Evolutionary conservation across 2,888 invertebrate genomes (phyloP).

Genomic region (Ophioninae sp.): DNA sequence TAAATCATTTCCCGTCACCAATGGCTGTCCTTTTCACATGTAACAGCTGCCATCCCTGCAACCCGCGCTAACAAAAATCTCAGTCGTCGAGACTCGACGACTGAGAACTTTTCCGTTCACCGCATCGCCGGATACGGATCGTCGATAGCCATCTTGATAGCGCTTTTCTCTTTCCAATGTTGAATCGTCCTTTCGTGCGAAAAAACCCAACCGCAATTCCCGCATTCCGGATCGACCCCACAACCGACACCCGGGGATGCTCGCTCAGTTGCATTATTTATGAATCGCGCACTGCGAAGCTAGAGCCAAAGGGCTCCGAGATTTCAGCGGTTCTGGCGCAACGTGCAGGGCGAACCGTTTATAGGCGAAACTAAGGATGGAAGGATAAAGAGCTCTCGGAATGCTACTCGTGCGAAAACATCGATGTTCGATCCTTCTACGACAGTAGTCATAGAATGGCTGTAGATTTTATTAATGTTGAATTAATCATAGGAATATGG

Average conservation of each 20-base stretch:
- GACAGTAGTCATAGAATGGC: background rate
- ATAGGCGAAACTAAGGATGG: conserved; percentile 71
- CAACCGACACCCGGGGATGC: conserved; percentile 35
- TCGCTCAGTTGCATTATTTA: conserved; percentile 74
- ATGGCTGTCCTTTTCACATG: conserved; percentile 39
- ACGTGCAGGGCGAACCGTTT: conserved; percentile 69
- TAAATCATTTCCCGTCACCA: conserved; percentile 55
- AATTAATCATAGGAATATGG: too few relatives aligned
- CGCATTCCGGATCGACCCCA: conserved; percentile 33
- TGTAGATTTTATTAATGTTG: background rate
- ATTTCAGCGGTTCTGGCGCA: conserved; percentile 72
- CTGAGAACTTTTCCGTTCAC: conserved; percentile 22
- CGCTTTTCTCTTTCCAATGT: conserved; percentile 43
- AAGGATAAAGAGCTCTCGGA: conserved; percentile 67
- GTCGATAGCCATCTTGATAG: conserved; percentile 56
- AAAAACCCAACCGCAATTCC: conserved; percentile 48
- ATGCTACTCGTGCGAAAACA: background rate
- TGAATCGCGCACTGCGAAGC: conserved; percentile 71
- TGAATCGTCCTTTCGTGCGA: conserved; percentile 59
- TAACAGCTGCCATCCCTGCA: conserved; percentile 44
- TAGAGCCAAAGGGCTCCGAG: conserved; percentile 72
- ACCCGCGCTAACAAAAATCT: background rate
- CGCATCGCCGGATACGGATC: conserved; percentile 42
- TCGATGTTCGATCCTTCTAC: background rate
- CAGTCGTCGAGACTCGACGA: conserved; percentile 1